Percentiles rank a stretch among this genome's conserved stretches.
Conservation (phyloP, 2,797 vertebrate species). For the Rhincodon typus region DNA sequence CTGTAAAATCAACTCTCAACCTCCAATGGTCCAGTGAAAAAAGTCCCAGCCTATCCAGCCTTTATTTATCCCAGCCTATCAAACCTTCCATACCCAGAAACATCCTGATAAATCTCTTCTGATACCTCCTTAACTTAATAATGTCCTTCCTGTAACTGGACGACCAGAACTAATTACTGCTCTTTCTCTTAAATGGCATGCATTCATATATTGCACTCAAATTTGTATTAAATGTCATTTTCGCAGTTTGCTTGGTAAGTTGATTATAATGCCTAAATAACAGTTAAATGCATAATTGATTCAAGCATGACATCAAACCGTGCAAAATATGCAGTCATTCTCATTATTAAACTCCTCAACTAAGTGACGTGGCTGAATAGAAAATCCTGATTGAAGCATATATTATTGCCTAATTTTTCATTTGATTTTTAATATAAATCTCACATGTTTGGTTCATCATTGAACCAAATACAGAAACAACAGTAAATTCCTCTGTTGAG, state of each 20-base stretch:
- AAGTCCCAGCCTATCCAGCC: too few relatives aligned
- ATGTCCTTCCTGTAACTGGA: too few relatives aligned
- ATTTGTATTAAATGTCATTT: neutral
- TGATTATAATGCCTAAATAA: neutral
- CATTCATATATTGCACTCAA: neutral
- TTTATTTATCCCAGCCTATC: too few relatives aligned
- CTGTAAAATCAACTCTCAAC: too few relatives aligned
- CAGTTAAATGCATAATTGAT: neutral
- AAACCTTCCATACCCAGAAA: too few relatives aligned
- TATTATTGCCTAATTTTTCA: conserved; percentile 19
- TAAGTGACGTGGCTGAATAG: neutral
- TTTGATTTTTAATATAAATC: neutral
- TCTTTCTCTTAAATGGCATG: neutral
- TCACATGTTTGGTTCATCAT: neutral
- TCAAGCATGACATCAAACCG: neutral
- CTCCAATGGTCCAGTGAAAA: too few relatives aligned
- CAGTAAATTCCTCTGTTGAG: too few relatives aligned
- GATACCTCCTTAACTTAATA: too few relatives aligned
- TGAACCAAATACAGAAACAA: neutral
- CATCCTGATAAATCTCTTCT: too few relatives aligned
- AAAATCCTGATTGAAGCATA: neutral
- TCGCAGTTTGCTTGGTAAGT: neutral
- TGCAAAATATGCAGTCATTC: neutral
- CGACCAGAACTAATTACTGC: neutral
- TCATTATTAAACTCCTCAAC: neutral